Evolutionary conservation across 2,888 invertebrate species (phyloP).

Genomic region (Dolichomitus sp.): DNA sequence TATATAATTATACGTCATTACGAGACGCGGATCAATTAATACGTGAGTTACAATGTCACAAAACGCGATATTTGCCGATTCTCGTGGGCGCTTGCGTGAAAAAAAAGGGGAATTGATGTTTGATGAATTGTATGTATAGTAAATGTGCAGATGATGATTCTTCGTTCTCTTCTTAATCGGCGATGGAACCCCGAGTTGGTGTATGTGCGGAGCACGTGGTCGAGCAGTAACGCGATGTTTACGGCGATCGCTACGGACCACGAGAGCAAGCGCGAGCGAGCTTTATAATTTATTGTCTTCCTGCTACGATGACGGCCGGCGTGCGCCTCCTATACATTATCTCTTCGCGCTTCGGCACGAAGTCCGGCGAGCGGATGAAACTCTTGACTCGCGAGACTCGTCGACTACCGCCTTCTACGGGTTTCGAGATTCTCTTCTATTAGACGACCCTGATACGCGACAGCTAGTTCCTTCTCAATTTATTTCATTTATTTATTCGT

Average conservation of each 20-base stretch:
- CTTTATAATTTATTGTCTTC: slow-evolving; percentile 82
- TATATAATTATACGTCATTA: slow-evolving; percentile 84
- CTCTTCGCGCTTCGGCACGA: slow-evolving; percentile 57
- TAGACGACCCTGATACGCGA: slow-evolving; percentile 50
- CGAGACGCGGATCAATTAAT: slow-evolving; percentile 81
- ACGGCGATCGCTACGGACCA: slow-evolving; percentile 43
- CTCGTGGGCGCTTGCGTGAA: background rate
- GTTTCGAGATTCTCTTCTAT: slow-evolving; percentile 46
- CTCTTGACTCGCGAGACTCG: slow-evolving; percentile 44
- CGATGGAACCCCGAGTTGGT: slow-evolving; percentile 9
- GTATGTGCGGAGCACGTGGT: slow-evolving; percentile 52
- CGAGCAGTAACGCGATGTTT: slow-evolving; percentile 42
- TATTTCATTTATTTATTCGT: slow-evolving; percentile 49
- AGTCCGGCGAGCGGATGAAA: slow-evolving; percentile 56
- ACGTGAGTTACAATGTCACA: slow-evolving; percentile 72
- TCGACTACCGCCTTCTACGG: slow-evolving; percentile 25
- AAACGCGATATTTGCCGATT: slow-evolving; percentile 46
- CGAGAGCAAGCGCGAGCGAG: slow-evolving; percentile 70
- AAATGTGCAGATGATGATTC: slow-evolving; percentile 34
- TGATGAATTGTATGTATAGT: slow-evolving; percentile 21
- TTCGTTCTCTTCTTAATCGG: slow-evolving; percentile 52
- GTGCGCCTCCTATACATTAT: slow-evolving; percentile 74
- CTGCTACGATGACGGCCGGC: slow-evolving; percentile 80
- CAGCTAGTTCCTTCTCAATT: slow-evolving; percentile 26
- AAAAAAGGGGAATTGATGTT: slow-evolving; percentile 23